Percentiles rank a stretch among this genome's conserved stretches.
Evolutionary conservation across 2,797 vertebrate species (phyloP).

Genomic region (Betta splendens): DNA sequence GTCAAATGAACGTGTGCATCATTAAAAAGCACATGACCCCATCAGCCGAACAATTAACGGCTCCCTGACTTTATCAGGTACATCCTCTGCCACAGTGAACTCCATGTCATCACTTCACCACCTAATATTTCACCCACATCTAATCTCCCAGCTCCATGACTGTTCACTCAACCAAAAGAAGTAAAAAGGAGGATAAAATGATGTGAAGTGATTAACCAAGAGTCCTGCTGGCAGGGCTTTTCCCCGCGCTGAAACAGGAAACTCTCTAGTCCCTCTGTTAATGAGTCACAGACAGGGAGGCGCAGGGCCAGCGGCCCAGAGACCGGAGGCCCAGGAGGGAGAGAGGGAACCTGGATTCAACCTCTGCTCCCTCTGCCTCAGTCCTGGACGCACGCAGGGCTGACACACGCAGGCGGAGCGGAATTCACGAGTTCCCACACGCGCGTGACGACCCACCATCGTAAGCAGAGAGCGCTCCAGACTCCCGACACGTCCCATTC

Average conservation of each 20-base stretch:
- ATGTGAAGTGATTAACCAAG: conserved; percentile 47
- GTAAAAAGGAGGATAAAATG: conserved; percentile 35
- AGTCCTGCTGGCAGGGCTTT: conserved; percentile 32
- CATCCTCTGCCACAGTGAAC: background rate
- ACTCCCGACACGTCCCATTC: conserved; percentile 15
- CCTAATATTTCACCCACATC: background rate
- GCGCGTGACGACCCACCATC: background rate
- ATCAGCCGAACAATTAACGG: background rate
- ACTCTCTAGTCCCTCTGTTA: conserved; percentile 50
- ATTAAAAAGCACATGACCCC: background rate
- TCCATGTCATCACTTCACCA: background rate
- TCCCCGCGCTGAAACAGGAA: conserved; percentile 53
- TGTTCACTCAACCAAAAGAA: conserved; percentile 26
- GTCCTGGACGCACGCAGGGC: conserved; percentile 31
- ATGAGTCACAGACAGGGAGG: conserved; percentile 63
- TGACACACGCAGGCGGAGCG: conserved; percentile 12
- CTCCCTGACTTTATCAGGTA: background rate
- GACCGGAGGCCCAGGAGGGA: conserved; percentile 51
- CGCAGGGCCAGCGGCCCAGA: conserved; percentile 31
- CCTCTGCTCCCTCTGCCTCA: conserved; percentile 28
- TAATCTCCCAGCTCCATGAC: background rate
- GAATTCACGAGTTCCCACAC: background rate
- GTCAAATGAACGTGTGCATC: conserved; percentile 10
- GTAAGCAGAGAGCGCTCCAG: background rate
- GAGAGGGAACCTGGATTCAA: conserved; percentile 33